Evolutionary conservation across 1,140 invertebrate species (phyloP).

Genomic region (Anoplophora glabripennis): DNA sequence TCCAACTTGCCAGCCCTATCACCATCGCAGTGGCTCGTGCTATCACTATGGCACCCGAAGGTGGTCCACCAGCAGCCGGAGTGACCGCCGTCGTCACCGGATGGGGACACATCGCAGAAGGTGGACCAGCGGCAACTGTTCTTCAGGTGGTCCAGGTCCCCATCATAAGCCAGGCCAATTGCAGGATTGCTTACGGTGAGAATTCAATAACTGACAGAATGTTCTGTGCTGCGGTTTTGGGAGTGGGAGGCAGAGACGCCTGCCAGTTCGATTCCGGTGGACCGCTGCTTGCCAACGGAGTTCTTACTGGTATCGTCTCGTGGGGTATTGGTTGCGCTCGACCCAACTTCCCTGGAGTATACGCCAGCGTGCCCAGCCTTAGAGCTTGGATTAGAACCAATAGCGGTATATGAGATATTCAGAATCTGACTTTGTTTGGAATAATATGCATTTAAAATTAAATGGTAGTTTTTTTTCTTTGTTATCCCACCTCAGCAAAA

Average conservation of each 20-base stretch:
- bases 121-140: background rate
- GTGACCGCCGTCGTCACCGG: slow-evolving; percentile 23
- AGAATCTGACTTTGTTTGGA: too few species aligned
- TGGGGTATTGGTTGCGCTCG: slow-evolving; percentile 49
- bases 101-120: slow-evolving; percentile 34
- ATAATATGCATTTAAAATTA: too few species aligned
- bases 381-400: slow-evolving; percentile 20
- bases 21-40: background rate
- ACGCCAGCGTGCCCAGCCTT: slow-evolving; percentile 15
- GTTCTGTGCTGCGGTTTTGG: slow-evolving; percentile 44
- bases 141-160: slow-evolving; percentile 15
- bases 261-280: slow-evolving; percentile 68
- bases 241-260: slow-evolving; percentile 53
- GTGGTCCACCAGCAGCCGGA: slow-evolving; percentile 8
- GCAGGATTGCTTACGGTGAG: slow-evolving; percentile 14
- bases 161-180: slow-evolving; percentile 3
- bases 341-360: slow-evolving; percentile 28
- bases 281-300: slow-evolving; percentile 51
- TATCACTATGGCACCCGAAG: slow-evolving; percentile 7
- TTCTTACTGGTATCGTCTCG: slow-evolving; percentile 56
- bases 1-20: slow-evolving; percentile 29
- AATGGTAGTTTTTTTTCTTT: too few species aligned
- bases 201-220: slow-evolving; percentile 44
- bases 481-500: too few species aligned
- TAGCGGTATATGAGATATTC: too few species aligned